These are phyloP conservation scores for Petrolisthes cinctipes DNA, from an alignment of 2,888 invertebrate species.

Conservation along the genomic window DNA sequence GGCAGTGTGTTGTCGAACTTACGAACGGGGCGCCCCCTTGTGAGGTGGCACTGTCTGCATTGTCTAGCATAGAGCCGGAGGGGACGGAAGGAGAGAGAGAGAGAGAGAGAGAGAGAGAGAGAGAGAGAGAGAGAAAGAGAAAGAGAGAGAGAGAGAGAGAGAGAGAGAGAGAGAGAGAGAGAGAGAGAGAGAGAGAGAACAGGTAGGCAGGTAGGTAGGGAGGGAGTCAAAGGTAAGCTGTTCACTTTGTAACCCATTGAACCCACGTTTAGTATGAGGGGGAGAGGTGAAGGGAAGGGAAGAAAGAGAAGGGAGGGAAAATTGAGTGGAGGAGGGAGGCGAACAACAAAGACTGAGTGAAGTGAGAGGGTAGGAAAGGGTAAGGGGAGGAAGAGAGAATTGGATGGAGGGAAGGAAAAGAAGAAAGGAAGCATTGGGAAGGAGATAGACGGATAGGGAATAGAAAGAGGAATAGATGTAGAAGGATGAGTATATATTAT, in stretches of 20 bases:
- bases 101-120: background rate
- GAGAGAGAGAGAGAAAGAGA: background rate
- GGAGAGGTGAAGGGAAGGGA: background rate
- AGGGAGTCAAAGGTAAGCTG: background rate
- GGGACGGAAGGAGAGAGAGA: background rate
- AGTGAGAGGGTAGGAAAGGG: background rate
- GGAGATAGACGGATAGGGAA: background rate
- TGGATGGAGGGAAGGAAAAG: background rate
- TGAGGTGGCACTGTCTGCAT: background rate
- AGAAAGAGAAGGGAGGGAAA: background rate
- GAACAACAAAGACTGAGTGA: background rate
- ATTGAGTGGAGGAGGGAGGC: background rate
- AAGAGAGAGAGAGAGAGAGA: background rate
- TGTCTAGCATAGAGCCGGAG: background rate
- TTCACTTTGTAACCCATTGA: background rate
- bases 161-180: background rate
- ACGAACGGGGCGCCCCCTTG: background rate
- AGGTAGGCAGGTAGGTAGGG: background rate
- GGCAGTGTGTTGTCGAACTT: background rate
- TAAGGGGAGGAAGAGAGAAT: background rate
- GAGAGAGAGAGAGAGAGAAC: background rate
- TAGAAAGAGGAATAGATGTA: background rate
- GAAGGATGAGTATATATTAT: background rate
- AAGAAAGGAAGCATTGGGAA: background rate
- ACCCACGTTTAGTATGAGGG: background rate